phyloP scores from a whole-genome alignment of 2,113 vertebrate genomes.

The Psittacus erithacus region DNA sequence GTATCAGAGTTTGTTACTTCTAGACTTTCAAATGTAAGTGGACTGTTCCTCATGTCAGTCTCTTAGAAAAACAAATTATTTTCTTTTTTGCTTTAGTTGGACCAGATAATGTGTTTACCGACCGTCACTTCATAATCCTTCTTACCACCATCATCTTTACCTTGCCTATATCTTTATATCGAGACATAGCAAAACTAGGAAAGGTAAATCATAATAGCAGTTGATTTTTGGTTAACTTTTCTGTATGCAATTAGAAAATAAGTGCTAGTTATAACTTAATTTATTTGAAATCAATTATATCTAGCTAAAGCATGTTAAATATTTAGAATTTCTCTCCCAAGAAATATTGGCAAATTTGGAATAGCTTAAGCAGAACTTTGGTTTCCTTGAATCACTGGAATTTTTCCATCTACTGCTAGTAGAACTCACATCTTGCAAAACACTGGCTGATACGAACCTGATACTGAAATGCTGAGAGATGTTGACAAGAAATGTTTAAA shows the following conservation, averaged over 20 bases:
- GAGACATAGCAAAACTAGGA: slow-evolving; percentile 87
- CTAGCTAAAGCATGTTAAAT: background rate
- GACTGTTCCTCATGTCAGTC: background rate
- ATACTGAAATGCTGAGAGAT: background rate
- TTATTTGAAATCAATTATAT: background rate
- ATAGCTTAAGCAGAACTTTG: background rate
- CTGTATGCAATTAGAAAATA: background rate
- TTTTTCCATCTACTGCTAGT: background rate
- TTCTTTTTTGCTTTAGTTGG: slow-evolving; percentile 80
- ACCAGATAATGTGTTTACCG: slow-evolving; percentile 78
- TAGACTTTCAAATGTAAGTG: background rate
- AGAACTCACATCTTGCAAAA: background rate
- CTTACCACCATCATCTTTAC: slow-evolving; percentile 84
- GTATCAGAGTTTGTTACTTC: background rate
- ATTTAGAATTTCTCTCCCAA: background rate
- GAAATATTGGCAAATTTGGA: background rate
- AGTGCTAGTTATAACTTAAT: background rate
- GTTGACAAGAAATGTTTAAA: background rate
- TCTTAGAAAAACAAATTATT: slow-evolving; percentile 1
- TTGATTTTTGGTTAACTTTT: background rate
- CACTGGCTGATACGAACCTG: background rate
- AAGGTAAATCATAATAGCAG: slow-evolving; percentile 81
- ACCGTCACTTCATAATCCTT: slow-evolving; percentile 88
- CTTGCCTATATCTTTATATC: slow-evolving; percentile 88
- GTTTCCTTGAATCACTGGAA: background rate